These are phyloP conservation scores for Apis dorsata DNA, from an alignment of 1,140 invertebrate genomes.

Conservation along the genomic window DNA sequence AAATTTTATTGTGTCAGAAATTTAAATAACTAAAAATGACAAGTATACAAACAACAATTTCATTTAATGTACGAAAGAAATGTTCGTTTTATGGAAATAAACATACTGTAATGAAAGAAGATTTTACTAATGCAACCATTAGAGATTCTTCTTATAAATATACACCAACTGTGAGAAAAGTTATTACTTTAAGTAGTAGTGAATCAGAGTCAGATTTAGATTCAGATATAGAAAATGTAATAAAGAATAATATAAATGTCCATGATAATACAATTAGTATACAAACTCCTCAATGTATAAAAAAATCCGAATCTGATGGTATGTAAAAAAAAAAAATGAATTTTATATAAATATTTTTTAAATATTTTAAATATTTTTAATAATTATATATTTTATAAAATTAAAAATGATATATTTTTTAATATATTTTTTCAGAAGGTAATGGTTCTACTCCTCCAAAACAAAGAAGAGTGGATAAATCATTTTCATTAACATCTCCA, in stretches of 20 bases:
- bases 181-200: constrained; percentile 72
- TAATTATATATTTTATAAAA: not conserved
- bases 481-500: constrained; percentile 42
- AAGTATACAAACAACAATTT: constrained; percentile 66
- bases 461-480: constrained; percentile 58
- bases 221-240: constrained; percentile 42
- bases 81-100: constrained; percentile 68
- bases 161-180: constrained; percentile 69
- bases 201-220: constrained; percentile 74
- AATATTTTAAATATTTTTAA: not conserved
- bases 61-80: constrained; percentile 68
- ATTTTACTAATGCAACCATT: constrained; percentile 66
- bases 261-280: not conserved
- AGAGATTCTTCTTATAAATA: constrained; percentile 59
- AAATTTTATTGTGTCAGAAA: not conserved
- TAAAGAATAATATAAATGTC: constrained; percentile 27
- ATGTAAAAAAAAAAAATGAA: constrained; percentile 14
- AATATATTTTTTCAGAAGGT: constrained; percentile 27
- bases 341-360: too few relatives aligned
- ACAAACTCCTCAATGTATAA: constrained; percentile 48
- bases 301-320: constrained; percentile 61
- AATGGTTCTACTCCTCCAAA: constrained; percentile 63
- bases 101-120: constrained; percentile 55
- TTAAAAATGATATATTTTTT: not conserved
- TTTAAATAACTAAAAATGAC: constrained; percentile 51